Evolutionary conservation across 1,140 invertebrate genomes (phyloP).

Genomic region (Drosophila tsacasi): DNA sequence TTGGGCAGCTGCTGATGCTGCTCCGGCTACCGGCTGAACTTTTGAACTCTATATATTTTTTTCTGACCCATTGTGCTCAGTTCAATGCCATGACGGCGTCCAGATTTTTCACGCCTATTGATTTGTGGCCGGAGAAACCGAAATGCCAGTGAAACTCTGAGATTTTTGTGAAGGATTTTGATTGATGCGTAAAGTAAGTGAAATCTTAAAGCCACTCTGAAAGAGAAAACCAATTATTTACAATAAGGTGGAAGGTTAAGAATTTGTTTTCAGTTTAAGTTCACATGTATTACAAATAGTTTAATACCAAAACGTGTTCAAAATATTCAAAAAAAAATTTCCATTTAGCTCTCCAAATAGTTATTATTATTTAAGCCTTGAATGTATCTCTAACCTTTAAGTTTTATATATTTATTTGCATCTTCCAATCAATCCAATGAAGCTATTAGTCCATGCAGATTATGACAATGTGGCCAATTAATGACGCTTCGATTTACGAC

Average conservation of each 20-base stretch:
- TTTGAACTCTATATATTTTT: constrained; percentile 44
- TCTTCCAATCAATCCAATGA: constrained; percentile 16
- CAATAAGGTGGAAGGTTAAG: not conserved
- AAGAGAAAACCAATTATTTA: constrained; percentile 22
- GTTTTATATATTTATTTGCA: constrained; percentile 1
- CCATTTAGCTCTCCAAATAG: not conserved
- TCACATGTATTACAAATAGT: not conserved
- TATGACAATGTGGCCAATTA: constrained; percentile 34
- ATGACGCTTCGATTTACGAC: constrained; percentile 31
- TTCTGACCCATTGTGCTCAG: constrained; percentile 43
- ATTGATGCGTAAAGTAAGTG: constrained; percentile 37
- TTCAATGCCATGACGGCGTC: constrained; percentile 55
- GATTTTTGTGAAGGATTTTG: constrained; percentile 48
- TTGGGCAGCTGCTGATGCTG: constrained; percentile 45
- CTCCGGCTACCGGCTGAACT: constrained; percentile 58
- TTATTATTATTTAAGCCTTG: not conserved
- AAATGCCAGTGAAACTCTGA: constrained; percentile 41
- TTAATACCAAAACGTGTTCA: not conserved
- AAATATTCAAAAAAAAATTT: not conserved
- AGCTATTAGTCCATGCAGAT: constrained; percentile 12
- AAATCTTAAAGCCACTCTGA: constrained; percentile 8
- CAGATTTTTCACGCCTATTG: constrained; percentile 23
- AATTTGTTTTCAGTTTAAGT: not conserved
- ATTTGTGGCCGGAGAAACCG: constrained; percentile 37
- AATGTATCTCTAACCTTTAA: not conserved